Conservation (phyloP, 2,113 vertebrate genomes). For the Mirounga angustirostris region DNA sequence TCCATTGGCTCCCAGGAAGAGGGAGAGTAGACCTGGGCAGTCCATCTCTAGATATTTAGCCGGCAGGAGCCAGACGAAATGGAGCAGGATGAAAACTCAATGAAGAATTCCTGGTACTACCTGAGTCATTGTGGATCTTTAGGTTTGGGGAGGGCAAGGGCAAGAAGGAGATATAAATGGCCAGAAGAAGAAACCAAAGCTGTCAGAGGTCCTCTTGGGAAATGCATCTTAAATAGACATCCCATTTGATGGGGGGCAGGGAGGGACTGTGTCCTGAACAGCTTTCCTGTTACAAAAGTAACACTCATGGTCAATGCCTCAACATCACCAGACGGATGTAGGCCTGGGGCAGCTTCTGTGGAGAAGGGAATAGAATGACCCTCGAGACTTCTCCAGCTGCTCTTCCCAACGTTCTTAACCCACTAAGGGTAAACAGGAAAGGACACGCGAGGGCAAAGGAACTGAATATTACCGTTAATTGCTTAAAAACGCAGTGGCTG, state of each 20-base stretch:
- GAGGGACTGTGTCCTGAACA: not conserved
- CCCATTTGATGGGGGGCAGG: not conserved
- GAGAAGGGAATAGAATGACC: not conserved
- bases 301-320: not conserved
- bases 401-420: not conserved
- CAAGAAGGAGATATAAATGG: not conserved
- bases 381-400: not conserved
- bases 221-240: not conserved
- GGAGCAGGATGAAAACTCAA: not conserved
- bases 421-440: not conserved
- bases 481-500: not conserved
- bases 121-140: not conserved
- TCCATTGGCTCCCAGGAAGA: not conserved
- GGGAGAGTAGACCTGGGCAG: not conserved
- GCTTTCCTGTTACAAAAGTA: conserved; percentile 14
- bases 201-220: not conserved
- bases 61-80: not conserved
- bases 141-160: not conserved
- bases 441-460: not conserved
- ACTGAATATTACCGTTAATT: not conserved
- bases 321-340: not conserved
- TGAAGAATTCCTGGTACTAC: not conserved
- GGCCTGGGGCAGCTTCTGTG: not conserved
- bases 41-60: not conserved
- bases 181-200: conserved; percentile 22